These are phyloP conservation scores for Apis dorsata DNA, from an alignment of 1,140 invertebrate species.

Conservation along the genomic window DNA sequence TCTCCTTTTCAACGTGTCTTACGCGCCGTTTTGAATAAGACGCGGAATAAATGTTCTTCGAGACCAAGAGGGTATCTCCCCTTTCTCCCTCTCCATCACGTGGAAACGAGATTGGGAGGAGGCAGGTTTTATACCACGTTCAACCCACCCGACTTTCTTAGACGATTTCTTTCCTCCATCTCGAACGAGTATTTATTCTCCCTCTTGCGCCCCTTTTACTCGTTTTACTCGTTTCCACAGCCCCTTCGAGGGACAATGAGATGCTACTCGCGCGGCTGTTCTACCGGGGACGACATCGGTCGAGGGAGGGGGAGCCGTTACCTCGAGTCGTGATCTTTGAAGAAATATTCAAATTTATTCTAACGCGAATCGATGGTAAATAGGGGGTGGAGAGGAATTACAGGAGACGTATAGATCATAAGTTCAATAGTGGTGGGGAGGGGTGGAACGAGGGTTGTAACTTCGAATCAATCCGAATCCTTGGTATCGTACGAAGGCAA, in stretches of 20 bases:
- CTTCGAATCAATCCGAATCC: slow-evolving; percentile 48
- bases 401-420: no score
- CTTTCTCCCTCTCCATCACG: background rate
- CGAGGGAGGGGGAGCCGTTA: background rate
- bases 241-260: background rate
- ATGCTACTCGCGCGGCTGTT: background rate
- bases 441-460: slow-evolving; percentile 8
- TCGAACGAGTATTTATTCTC: slow-evolving; percentile 1
- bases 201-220: background rate
- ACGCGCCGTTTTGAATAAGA: slow-evolving; percentile 9
- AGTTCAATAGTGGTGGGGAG: no score
- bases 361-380: background rate
- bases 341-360: background rate
- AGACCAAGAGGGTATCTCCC: background rate
- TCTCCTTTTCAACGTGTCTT: slow-evolving; percentile 28
- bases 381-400: background rate
- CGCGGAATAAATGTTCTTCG: slow-evolving; percentile 15
- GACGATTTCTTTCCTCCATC: background rate
- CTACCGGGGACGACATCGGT: background rate
- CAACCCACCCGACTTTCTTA: background rate
- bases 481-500: slow-evolving; percentile 32
- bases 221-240: slow-evolving; percentile 10
- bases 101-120: background rate
- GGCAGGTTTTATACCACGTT: background rate
- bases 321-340: background rate